A percentile compares a stretch with the other conserved stretches of the same genome.
Conservation (phyloP, 2,113 vertebrate species). For the Zosterops lateralis region DNA sequence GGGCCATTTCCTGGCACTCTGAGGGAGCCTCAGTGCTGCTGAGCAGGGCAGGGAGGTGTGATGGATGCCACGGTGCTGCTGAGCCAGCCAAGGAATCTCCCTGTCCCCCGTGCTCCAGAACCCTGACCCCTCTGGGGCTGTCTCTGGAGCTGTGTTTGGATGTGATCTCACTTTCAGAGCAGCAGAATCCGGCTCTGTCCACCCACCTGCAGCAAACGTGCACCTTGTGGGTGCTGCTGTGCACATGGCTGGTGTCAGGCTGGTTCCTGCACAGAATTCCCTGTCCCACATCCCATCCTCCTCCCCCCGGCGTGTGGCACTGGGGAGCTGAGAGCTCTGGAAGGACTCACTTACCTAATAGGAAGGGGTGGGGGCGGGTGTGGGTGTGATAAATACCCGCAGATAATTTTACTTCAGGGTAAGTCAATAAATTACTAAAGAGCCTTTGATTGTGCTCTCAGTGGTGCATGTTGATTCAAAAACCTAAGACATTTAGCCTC, state of each 20-base stretch:
- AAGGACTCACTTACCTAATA: constrained; percentile 39
- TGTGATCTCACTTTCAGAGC: neutral
- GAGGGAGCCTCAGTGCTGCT: accelerated
- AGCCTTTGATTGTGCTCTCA: constrained; percentile 54
- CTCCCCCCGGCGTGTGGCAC: accelerated
- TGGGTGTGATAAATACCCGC: constrained; percentile 37
- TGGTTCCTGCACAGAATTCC: neutral
- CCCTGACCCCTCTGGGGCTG: accelerated
- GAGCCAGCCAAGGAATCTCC: neutral
- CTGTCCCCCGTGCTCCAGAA: neutral
- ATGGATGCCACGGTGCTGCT: accelerated
- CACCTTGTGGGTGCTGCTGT: accelerated
- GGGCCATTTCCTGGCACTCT: neutral
- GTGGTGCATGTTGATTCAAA: constrained; percentile 60
- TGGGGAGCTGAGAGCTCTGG: neutral
- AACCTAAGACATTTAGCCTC: constrained; percentile 49
- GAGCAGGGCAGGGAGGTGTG: neutral
- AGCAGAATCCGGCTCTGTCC: accelerated
- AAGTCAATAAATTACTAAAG: constrained; percentile 67
- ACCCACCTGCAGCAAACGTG: accelerated
- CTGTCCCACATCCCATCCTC: neutral
- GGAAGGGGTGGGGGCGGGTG: constrained; percentile 49
- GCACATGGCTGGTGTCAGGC: neutral
- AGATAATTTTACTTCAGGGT: constrained; percentile 60
- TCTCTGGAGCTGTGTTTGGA: neutral